Base-by-base conservation (phyloP, 30 jellyfish, hydroid and myxozoan genomes). In the Hydra vulgaris region DNA sequence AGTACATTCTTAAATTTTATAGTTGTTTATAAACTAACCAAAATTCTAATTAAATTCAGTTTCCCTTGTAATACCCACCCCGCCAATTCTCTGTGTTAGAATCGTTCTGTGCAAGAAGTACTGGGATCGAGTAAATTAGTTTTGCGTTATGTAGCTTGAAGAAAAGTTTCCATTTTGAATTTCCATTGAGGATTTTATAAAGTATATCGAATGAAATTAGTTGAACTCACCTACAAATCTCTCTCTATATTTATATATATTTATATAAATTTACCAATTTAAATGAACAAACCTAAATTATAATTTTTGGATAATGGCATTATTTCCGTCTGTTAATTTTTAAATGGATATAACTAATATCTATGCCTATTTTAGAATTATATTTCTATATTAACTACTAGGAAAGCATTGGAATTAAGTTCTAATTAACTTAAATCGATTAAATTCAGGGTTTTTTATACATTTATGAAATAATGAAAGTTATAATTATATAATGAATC, bases 101-200 rank as follows among this genome's bases (percentile, higher is more conserved):
- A 78, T 61, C 85, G 85, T 61, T 20, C 20, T 53, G 71, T 24
- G 88, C 87, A 88, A 91, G 90, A 74, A 86, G 85, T 89, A 95
- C 83, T 95, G 86, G 97, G 96, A 80, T 73, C 96, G 95, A 90
- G 94, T 91, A 86, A 90, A 81, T 90, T 83, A 90, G 97, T 90
- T 90, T 90, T 90, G 96, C 97, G 86, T 89, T 89, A 66, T 80
- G 61, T 40, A 40, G 87, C 87, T 80, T 80, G 80, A 70, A 61
- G 87, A 80, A 27, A 80, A 80, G 87, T 70, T 80, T 80, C 87
- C 87, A 80, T 80, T 70, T 80, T 80, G 97, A 78, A 82, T 90
- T 90, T 90, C 89, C 83, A 40, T 68, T 82, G 84, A 84, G 82
- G 78, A 66, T 70, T 78, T 76, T 80, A 77, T 71, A 52, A 84